Evolutionary conservation across 2,888 invertebrate species (phyloP).

Genomic region (Mimachlamys varia): DNA sequence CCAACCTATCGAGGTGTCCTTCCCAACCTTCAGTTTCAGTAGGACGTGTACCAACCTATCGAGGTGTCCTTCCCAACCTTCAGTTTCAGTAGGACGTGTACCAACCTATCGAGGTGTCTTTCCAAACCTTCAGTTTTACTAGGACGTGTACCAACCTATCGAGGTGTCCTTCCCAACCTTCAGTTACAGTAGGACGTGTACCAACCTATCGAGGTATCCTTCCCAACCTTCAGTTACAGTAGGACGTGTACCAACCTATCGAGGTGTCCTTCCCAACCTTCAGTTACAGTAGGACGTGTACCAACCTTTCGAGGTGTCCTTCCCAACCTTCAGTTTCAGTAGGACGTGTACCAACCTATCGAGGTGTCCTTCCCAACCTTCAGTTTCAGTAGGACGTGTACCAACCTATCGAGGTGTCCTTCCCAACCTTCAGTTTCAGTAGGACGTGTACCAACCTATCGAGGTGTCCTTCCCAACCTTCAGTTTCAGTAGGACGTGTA

Average conservation of each 20-base stretch:
- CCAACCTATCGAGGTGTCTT: slow-evolving; percentile 58
- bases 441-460: slow-evolving; percentile 66
- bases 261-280: slow-evolving; percentile 54
- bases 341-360: slow-evolving; percentile 66
- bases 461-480: slow-evolving; percentile 54
- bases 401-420: slow-evolving; percentile 58
- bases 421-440: slow-evolving; percentile 61
- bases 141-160: slow-evolving; percentile 66
- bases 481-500: slow-evolving; percentile 63
- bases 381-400: slow-evolving; percentile 63
- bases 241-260: slow-evolving; percentile 66
- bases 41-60: slow-evolving; percentile 66
- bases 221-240: slow-evolving; percentile 61
- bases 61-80: slow-evolving; percentile 54
- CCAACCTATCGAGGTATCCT: slow-evolving; percentile 58
- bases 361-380: slow-evolving; percentile 54
- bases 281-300: slow-evolving; percentile 63
- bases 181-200: slow-evolving; percentile 63
- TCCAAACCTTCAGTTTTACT: slow-evolving; percentile 61
- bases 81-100: slow-evolving; percentile 63
- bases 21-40: slow-evolving; percentile 61
- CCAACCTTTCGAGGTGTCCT: slow-evolving; percentile 58
- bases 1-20: slow-evolving; percentile 58
- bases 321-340: slow-evolving; percentile 61
- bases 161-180: slow-evolving; percentile 54